Base-by-base conservation (phyloP, 2,888 invertebrate species). In the Eupithecia subfuscata region DNA sequence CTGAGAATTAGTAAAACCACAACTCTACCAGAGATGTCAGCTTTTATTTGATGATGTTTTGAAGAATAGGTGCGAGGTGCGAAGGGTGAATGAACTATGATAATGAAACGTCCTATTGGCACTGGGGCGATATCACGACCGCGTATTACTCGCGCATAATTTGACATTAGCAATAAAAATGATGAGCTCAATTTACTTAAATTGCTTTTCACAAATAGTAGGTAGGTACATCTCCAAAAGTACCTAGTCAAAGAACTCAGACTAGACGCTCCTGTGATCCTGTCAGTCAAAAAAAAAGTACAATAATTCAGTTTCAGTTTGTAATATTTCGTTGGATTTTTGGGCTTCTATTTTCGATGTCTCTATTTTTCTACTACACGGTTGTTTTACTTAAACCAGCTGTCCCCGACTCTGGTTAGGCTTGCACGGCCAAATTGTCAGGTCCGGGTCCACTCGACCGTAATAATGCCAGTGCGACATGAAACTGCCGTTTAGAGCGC, bases 401-500 rank as follows among this genome's bases (percentile, higher is more conserved):
- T 70, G 56, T 70, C 18, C 67, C 18, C 69, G 65, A 14, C 67
- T 43, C 60, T 40, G 69, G 74, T 67, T 65, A 73, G 70, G 75
- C 75, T 72, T 73, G 69, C 70, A 75, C 74, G 75, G 75, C 77
- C 82, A 83, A 85, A 85, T 84, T 82, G 85, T 84, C 86, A 84
- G 84, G 85, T 84, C 84, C 84, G 82, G 79, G 80, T 76, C 80
- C 76, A 71, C 82, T 86, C 83, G 82, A 81, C 82, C 85, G 84
- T 78, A 77, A 82, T 84, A 86, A 88, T 84, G 81, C 79, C 78
- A 71, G 73, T 78, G 79, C 81, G 80, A 78, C 85, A 84, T 79
- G 81, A 73, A 68, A 77, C 70, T 71, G 34, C 52, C 69, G 71
- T 76, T 84, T 83, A 82, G 65, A 77, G 16, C 45, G 45, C 45